A percentile compares a stretch with the other conserved stretches of the same genome.
These are phyloP conservation scores for Callocephalon fimbriatum DNA, from an alignment of 2,113 vertebrate genomes.

Conservation along the genomic window DNA sequence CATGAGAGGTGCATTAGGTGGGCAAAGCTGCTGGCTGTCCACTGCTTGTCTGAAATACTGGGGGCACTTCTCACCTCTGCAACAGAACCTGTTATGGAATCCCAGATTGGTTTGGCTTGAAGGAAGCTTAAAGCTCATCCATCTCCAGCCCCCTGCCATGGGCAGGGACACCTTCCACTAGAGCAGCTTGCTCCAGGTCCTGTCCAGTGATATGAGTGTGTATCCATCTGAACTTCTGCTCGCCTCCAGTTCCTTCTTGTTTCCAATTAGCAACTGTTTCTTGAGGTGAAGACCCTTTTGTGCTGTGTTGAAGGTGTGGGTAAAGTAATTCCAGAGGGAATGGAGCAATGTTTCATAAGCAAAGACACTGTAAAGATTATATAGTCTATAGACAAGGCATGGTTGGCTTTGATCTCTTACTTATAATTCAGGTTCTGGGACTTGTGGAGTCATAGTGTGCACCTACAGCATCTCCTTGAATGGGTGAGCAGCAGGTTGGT, in stretches of 20 bases:
- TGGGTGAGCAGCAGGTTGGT: neutral
- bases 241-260: neutral
- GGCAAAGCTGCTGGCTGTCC: neutral
- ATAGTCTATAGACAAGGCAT: neutral
- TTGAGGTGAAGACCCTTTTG: neutral
- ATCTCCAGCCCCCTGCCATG: rapidly evolving
- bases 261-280: neutral
- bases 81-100: neutral
- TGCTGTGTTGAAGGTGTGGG: neutral
- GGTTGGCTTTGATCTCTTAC: neutral
- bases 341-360: neutral
- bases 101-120: neutral
- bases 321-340: neutral
- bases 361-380: neutral
- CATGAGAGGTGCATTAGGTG: rapidly evolving
- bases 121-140: neutral
- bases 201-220: rapidly evolving
- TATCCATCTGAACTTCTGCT: neutral
- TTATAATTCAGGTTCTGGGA: neutral
- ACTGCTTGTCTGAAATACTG: rapidly evolving
- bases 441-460: too few species aligned
- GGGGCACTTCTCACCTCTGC: rapidly evolving
- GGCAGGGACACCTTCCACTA: neutral
- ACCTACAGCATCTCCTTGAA: neutral
- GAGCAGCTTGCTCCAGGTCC: neutral